A percentile compares a stretch with the other conserved stretches of the same genome.
Conservation (phyloP, 2,797 vertebrate species). For the Paramormyrops hopkinsi region DNA sequence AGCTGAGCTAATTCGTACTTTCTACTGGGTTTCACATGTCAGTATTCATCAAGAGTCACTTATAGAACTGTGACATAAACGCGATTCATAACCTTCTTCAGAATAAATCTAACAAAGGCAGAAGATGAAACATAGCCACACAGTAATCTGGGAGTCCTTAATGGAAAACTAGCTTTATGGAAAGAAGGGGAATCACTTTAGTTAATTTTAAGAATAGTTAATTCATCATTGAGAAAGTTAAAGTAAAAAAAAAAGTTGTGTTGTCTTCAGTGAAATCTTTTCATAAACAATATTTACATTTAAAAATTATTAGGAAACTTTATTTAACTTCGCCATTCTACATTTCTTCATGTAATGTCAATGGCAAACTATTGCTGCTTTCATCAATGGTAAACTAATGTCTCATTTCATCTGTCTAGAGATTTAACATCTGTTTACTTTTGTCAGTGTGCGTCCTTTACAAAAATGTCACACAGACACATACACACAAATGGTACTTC, state of each 20-base stretch:
- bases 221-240: not conserved
- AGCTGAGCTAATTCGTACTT: not conserved
- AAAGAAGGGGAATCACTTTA: not conserved
- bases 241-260: not conserved
- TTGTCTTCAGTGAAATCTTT: not conserved
- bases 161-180: not conserved
- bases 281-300: not conserved
- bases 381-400: not conserved
- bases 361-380: constrained; percentile 5
- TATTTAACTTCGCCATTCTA: not conserved
- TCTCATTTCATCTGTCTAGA: not conserved
- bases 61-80: not conserved
- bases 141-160: not conserved
- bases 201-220: not conserved
- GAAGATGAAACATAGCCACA: not conserved
- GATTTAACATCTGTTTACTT: not conserved
- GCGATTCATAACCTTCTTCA: not conserved
- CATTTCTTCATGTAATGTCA: not conserved
- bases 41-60: not conserved
- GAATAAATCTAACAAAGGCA: not conserved
- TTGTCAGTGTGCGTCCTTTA: not conserved
- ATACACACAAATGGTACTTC: not conserved
- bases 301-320: not conserved
- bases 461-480: not conserved
- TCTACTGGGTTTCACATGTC: not conserved